Percentiles rank a stretch among this genome's conserved stretches.
Conservation (phyloP, 1,140 invertebrate genomes). For the Leguminivora glycinivorella region DNA sequence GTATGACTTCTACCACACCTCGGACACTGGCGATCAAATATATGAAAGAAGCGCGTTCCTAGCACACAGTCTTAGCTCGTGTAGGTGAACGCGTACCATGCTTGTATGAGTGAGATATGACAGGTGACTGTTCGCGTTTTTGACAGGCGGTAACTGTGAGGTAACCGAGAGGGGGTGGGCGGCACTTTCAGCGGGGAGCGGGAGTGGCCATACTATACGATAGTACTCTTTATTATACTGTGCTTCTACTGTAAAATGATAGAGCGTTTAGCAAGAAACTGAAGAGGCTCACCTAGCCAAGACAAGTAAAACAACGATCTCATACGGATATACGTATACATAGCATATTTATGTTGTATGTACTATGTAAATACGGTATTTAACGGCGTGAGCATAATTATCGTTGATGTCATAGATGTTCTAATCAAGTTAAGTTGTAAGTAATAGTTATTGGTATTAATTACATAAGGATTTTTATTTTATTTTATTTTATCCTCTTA, state of each 20-base stretch:
- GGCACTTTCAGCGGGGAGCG: no score
- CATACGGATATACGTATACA: background rate
- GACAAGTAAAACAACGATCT: background rate
- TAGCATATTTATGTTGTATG: background rate
- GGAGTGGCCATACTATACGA: no score
- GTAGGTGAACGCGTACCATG: no score
- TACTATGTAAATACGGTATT: background rate
- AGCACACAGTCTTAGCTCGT: no score
- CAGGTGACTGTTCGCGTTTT: no score
- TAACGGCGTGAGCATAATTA: slow-evolving; percentile 3
- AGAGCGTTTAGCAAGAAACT: background rate
- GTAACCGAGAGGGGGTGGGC: no score
- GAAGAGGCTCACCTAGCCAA: background rate
- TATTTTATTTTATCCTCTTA: background rate
- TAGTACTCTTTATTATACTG: no score
- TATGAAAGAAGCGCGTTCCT: no score
- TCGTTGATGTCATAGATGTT: background rate
- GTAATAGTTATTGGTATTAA: background rate
- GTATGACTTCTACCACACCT: no score
- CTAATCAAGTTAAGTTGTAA: background rate
- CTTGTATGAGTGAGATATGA: no score
- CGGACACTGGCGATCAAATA: no score
- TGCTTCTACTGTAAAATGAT: background rate
- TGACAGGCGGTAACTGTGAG: no score
- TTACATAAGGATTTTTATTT: background rate